These are phyloP conservation scores for Thelohanellus kitauei DNA, from an alignment of 30 jellyfish, hydroid and myxozoan species.

Conservation along the genomic window DNA sequence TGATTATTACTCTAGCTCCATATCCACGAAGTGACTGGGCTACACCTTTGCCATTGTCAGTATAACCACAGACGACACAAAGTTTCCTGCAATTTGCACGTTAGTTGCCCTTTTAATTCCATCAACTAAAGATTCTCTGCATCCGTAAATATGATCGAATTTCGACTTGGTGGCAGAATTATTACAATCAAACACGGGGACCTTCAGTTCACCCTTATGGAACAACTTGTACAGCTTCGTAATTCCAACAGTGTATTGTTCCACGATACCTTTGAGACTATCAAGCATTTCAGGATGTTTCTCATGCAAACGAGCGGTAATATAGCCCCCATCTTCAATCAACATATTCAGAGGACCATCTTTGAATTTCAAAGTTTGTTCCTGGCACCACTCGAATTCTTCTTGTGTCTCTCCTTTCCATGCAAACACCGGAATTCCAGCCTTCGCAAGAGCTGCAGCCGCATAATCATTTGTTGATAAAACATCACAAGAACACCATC, in stretches of 20 bases:
- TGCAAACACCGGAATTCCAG: slow-evolving; percentile 1
- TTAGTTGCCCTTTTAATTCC: not conserved
- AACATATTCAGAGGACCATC: not conserved
- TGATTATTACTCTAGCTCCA: not conserved
- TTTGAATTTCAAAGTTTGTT: not conserved
- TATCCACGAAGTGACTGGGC: not conserved
- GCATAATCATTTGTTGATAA: not conserved
- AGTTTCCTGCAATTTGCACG: not conserved
- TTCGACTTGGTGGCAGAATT: not conserved
- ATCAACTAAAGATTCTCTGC: not conserved
- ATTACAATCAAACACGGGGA: not conserved
- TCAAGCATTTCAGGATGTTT: not conserved
- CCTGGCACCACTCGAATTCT: not conserved
- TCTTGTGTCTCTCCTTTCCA: slow-evolving; percentile 2
- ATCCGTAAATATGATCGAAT: not conserved
- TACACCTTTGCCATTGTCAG: not conserved
- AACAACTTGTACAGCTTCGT: not conserved
- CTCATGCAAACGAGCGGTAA: not conserved
- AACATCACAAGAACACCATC: not conserved
- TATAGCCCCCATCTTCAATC: not conserved
- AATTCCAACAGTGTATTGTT: not conserved
- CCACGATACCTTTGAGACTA: not conserved
- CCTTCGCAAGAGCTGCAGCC: not conserved
- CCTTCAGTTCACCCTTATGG: not conserved
- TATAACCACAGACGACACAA: not conserved